Percentiles rank a stretch among this genome's conserved stretches.
phyloP scores from a whole-genome alignment of 2,888 invertebrate genomes.

The Nomada fabriciana region DNA sequence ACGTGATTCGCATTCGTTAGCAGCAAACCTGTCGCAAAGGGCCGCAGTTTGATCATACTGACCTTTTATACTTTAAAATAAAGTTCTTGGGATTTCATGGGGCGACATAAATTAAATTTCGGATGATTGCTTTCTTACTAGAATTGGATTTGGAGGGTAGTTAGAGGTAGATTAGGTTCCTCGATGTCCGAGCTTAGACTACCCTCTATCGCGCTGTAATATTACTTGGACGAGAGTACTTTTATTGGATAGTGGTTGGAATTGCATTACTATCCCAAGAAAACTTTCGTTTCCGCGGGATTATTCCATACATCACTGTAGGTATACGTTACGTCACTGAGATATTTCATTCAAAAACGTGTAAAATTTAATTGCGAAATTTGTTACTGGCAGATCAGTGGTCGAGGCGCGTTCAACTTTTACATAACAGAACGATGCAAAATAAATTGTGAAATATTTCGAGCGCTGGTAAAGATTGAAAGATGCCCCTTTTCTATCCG shows the following conservation, averaged over 20 bases:
- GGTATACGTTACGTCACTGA: too few relatives aligned
- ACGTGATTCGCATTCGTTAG: conserved; percentile 68
- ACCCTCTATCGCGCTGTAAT: neutral
- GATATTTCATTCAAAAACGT: neutral
- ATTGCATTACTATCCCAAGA: neutral
- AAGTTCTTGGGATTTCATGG: neutral
- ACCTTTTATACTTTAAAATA: neutral
- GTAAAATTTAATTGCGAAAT: too few relatives aligned
- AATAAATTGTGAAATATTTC: conserved; percentile 24
- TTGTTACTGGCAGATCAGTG: too few relatives aligned
- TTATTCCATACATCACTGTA: neutral
- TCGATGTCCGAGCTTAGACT: conserved; percentile 4
- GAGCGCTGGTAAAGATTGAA: conserved; percentile 30
- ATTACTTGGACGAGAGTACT: neutral
- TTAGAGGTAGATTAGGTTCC: conserved; percentile 6
- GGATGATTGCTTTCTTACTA: neutral
- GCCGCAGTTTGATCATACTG: conserved; percentile 4
- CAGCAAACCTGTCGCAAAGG: conserved; percentile 19
- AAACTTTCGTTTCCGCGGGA: neutral
- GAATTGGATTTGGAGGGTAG: neutral
- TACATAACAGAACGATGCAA: too few relatives aligned
- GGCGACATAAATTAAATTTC: neutral
- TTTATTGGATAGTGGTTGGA: neutral
- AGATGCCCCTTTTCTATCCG: conserved; percentile 36
- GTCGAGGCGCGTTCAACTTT: too few relatives aligned